Percentiles rank a stretch among this genome's conserved stretches.
Conservation (phyloP, 1,140 invertebrate genomes). For the Rhagoletis pomonella region DNA sequence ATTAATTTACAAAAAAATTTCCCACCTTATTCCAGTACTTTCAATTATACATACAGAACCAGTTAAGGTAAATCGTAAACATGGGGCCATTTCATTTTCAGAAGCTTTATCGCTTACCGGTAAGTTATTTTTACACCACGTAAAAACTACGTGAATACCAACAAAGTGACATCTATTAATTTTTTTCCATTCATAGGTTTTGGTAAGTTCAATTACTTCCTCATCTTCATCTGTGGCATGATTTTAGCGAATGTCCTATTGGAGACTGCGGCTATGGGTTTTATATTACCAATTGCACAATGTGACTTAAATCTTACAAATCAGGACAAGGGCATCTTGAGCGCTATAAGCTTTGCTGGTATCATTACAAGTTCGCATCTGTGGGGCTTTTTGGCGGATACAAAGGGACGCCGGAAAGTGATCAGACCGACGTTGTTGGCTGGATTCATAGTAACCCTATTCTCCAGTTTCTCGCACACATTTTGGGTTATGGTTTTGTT, state of each 20-base stretch:
- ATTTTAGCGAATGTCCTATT: slow-evolving; percentile 77
- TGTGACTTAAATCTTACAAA: slow-evolving; percentile 80
- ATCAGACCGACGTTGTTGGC: slow-evolving; percentile 74
- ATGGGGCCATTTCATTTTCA: slow-evolving; percentile 56
- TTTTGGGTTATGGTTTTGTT: slow-evolving; percentile 59
- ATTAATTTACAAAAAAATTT: slow-evolving; percentile 41
- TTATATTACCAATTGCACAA: slow-evolving; percentile 80
- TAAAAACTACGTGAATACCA: slow-evolving; percentile 24
- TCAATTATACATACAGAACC: slow-evolving; percentile 54
- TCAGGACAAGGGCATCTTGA: slow-evolving; percentile 78
- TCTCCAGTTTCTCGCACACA: slow-evolving; percentile 57
- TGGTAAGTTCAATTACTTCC: slow-evolving; percentile 79
- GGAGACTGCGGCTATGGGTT: slow-evolving; percentile 78
- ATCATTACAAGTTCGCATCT: slow-evolving; percentile 77
- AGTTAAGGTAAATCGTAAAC: slow-evolving; percentile 54
- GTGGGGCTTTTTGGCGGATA: slow-evolving; percentile 87
- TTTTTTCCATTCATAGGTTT: slow-evolving; percentile 65
- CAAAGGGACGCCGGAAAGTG: slow-evolving; percentile 80
- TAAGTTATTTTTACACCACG: slow-evolving; percentile 42
- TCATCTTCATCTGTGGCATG: slow-evolving; percentile 77
- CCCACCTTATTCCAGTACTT: slow-evolving; percentile 56
- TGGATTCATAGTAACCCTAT: slow-evolving; percentile 56
- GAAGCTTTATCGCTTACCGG: slow-evolving; percentile 57
- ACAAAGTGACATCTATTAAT: background rate
- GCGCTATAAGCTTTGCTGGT: slow-evolving; percentile 74